These are phyloP conservation scores for Entomobrya multifasciata DNA, from an alignment of 2,888 invertebrate species.

Conservation along the genomic window DNA sequence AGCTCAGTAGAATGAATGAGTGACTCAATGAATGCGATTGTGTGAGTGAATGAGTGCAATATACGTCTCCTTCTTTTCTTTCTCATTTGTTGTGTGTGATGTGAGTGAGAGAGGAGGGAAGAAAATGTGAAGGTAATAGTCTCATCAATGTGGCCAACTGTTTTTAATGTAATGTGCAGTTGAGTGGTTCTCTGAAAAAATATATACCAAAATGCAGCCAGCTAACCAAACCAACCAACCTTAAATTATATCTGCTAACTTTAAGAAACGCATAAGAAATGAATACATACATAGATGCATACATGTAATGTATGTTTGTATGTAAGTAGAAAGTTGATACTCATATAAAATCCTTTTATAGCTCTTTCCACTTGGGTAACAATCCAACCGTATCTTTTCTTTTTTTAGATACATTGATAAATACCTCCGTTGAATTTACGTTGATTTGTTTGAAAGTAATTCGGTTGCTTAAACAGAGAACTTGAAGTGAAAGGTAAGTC, in stretches of 20 bases:
- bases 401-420: background rate
- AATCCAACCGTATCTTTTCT: conserved; percentile 10
- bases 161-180: conserved; percentile 71
- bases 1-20: conserved; percentile 45
- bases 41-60: conserved; percentile 67
- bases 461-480: too few species aligned
- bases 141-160: conserved; percentile 75
- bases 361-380: background rate
- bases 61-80: conserved; percentile 48
- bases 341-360: background rate
- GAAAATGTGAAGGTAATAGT: conserved; percentile 74
- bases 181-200: conserved; percentile 58
- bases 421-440: too few species aligned
- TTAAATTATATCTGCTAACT: conserved; percentile 9
- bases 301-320: background rate
- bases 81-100: conserved; percentile 16
- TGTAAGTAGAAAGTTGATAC: background rate
- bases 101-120: conserved; percentile 38
- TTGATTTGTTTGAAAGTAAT: background rate
- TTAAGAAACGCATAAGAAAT: too few species aligned
- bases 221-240: background rate
- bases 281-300: too few species aligned
- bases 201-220: background rate
- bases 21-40: conserved; percentile 67
- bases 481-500: background rate